Base-by-base conservation (phyloP, 2,888 invertebrate species). In the Enoplolaimus lenunculus region DNA sequence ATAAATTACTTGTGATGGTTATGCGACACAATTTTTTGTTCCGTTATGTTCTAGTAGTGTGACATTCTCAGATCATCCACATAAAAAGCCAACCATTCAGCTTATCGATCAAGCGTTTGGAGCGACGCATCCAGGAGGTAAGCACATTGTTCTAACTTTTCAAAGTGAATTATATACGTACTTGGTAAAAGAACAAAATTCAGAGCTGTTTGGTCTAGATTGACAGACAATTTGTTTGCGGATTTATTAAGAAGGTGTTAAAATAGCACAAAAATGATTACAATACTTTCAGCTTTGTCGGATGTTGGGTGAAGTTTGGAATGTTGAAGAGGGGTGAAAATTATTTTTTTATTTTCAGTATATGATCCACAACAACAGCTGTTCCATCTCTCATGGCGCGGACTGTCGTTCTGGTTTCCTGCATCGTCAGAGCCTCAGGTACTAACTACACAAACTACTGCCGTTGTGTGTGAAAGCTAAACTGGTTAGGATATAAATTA, bases 21-120 rank as follows among this genome's bases (percentile, higher is more conserved):
- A n/a, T 64, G 34, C 7, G 34, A 13, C 34, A 45, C 26, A 68
- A 70, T 72, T 26, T 72, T 69, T 31, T 57, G 34, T 13, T 62
- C 13, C 13, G 68, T n/a, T 68, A n/a, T 35, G 72, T 73, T 78
- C 62, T 70, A 79, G 78, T 64, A 74, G 72, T 60, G 75, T 74
- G 16, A 66, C 74, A 1, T 80, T 81, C 72, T 80, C 78, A 90
- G 90, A 93, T 34, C n/a, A n/a, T n/a, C 92, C 93, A 16, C 91
- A 93, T 84, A 90, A 94, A 73, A 86, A 90, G 82, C 95, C 97
- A 74, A 93, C 94, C 73, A 91, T 97, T 78, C 93, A 95, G 84
- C 93, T 94, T 83, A 93, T 98, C 76, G 97, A 97, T 83, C 92
- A 94, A 84, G 93, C 93, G 70, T 98, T 98, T 85, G 97, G 97